Evolutionary conservation across 2,888 invertebrate species (phyloP).

Genomic region (Pachydiplax longipennis): DNA sequence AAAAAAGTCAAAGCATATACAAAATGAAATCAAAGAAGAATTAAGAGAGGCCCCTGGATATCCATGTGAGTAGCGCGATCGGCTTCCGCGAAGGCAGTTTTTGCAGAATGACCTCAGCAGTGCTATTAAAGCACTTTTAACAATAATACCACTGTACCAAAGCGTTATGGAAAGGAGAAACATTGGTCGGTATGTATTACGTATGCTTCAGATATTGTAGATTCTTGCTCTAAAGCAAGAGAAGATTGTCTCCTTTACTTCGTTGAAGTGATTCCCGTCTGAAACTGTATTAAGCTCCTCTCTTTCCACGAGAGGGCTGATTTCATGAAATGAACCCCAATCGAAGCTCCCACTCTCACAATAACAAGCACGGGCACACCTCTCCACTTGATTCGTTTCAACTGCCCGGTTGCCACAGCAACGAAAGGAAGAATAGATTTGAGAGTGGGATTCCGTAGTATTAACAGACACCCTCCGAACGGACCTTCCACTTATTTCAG

Average conservation of each 20-base stretch:
- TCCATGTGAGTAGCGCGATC: no score
- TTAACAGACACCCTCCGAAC: not conserved
- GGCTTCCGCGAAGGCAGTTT: no score
- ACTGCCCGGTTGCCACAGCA: constrained; percentile 11
- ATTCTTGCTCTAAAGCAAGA: not conserved
- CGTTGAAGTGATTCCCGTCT: not conserved
- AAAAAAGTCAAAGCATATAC: no score
- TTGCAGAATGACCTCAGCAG: no score
- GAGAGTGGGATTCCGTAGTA: not conserved
- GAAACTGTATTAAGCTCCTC: not conserved
- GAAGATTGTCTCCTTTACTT: not conserved
- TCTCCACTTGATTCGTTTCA: not conserved
- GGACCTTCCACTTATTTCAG: not conserved
- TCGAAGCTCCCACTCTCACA: not conserved
- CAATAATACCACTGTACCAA: no score
- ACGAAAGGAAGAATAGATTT: constrained; percentile 12
- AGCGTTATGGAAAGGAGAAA: not conserved
- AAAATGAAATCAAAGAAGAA: no score
- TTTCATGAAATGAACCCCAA: constrained; percentile 13
- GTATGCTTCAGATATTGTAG: not conserved
- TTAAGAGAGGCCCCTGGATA: no score
- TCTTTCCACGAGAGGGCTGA: not conserved
- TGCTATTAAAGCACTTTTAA: no score
- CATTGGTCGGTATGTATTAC: not conserved
- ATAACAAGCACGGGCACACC: not conserved